These are phyloP conservation scores for Benitochromis conjunctus DNA, from an alignment of 2,113 vertebrate species.

Conservation along the genomic window DNA sequence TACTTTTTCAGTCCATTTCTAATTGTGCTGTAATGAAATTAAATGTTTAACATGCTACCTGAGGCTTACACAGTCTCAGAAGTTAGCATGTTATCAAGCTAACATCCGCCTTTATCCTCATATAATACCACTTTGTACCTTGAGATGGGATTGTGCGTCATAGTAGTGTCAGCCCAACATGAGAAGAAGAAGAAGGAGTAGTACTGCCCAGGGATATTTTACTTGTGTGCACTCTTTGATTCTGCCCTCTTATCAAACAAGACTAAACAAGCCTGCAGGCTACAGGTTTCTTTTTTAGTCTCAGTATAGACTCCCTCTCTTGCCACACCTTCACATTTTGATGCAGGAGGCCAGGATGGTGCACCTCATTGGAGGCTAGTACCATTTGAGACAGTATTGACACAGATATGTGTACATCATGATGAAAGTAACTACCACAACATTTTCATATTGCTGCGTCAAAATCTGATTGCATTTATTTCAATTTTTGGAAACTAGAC, in stretches of 20 bases:
- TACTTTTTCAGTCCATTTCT: background rate
- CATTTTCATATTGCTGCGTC: background rate
- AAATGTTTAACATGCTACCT: background rate
- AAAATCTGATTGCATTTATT: background rate
- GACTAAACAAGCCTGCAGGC: background rate
- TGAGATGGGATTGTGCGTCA: background rate
- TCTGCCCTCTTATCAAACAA: background rate
- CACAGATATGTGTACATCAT: background rate
- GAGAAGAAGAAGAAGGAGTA: background rate
- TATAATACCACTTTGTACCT: background rate
- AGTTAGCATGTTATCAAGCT: background rate
- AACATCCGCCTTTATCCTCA: background rate
- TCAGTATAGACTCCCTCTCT: background rate
- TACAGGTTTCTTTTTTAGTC: background rate
- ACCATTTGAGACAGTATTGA: background rate
- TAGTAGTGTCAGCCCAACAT: background rate
- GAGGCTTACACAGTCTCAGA: background rate
- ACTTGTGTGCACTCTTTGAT: background rate
- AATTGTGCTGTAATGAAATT: background rate
- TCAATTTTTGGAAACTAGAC: background rate
- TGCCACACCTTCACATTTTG: background rate
- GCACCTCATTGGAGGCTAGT: background rate
- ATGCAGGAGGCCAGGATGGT: background rate
- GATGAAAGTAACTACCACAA: background rate
- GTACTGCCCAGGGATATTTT: background rate